These are phyloP conservation scores for Drosophila subpulchrella DNA, from an alignment of 1,140 invertebrate species.

Conservation along the genomic window DNA sequence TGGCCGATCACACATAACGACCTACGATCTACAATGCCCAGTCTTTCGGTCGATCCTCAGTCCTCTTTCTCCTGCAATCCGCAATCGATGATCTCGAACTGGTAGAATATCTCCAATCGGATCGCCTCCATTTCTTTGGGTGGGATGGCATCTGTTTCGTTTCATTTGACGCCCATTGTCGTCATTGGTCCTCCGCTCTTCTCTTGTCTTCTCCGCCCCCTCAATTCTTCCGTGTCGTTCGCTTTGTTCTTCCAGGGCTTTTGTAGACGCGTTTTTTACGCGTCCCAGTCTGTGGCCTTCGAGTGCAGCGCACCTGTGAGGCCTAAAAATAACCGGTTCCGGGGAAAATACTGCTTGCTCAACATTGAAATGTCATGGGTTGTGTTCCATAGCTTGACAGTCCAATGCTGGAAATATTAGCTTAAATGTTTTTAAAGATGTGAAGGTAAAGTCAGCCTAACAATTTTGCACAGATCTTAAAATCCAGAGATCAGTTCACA, in stretches of 20 bases:
- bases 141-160: conserved; percentile 75
- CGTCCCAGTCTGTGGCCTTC: conserved; percentile 56
- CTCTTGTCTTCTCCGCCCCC: not conserved
- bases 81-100: conserved; percentile 5
- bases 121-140: conserved; percentile 2
- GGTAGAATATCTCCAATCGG: conserved; percentile 14
- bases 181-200: conserved; percentile 44
- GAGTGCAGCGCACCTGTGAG: conserved; percentile 62
- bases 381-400: conserved; percentile 18
- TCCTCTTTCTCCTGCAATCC: conserved; percentile 20
- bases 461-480: not conserved
- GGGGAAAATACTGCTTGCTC: conserved; percentile 11
- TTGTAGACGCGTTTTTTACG: conserved; percentile 47
- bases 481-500: not conserved
- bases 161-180: conserved; percentile 74
- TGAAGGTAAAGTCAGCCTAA: conserved; percentile 3
- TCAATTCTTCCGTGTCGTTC: conserved; percentile 45
- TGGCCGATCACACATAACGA: conserved; percentile 22
- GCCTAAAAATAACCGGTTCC: conserved; percentile 31
- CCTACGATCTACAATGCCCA: conserved; percentile 5
- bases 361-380: conserved; percentile 48
- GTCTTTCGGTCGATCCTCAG: not conserved
- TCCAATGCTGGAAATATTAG: conserved; percentile 25
- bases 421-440: not conserved
- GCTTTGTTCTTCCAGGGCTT: conserved; percentile 46